Evolutionary conservation across 2,113 vertebrate genomes (phyloP).

Genomic region (Orthonyx spaldingii): DNA sequence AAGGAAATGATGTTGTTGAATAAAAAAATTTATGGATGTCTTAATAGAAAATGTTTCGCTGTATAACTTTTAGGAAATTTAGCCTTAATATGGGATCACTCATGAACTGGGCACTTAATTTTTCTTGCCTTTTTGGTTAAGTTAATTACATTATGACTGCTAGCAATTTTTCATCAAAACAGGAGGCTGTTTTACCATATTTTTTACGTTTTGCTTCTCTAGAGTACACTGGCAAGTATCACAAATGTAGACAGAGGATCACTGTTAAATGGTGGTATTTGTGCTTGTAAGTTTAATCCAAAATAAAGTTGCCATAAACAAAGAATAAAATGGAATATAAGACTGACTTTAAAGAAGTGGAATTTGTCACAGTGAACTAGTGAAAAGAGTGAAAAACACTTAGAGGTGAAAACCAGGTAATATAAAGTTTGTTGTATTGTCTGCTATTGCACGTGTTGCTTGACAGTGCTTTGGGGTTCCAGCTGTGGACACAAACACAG

Average conservation of each 20-base stretch:
- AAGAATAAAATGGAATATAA: neutral
- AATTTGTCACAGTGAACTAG: neutral
- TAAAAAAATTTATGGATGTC: neutral
- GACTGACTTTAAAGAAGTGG: neutral
- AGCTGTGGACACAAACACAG: neutral
- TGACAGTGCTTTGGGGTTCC: neutral
- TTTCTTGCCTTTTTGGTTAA: slow-evolving; percentile 23
- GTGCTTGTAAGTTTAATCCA: neutral
- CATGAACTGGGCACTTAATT: neutral
- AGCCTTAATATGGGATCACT: neutral
- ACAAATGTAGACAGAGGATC: neutral
- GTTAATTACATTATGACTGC: neutral
- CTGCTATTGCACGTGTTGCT: neutral
- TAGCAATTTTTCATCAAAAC: slow-evolving; percentile 22
- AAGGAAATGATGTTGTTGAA: neutral
- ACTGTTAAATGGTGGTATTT: neutral
- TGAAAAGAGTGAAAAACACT: neutral
- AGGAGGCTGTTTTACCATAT: neutral
- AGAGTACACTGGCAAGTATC: neutral
- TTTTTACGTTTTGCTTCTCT: neutral
- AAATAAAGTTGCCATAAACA: neutral
- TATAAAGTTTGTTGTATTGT: neutral
- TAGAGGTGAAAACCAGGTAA: neutral
- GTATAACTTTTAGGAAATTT: neutral
- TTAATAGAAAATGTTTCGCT: neutral